Percentiles rank a stretch among this genome's conserved stretches.
Conservation (phyloP, 2,113 vertebrate genomes). For the Motacilla tschutschensis region DNA sequence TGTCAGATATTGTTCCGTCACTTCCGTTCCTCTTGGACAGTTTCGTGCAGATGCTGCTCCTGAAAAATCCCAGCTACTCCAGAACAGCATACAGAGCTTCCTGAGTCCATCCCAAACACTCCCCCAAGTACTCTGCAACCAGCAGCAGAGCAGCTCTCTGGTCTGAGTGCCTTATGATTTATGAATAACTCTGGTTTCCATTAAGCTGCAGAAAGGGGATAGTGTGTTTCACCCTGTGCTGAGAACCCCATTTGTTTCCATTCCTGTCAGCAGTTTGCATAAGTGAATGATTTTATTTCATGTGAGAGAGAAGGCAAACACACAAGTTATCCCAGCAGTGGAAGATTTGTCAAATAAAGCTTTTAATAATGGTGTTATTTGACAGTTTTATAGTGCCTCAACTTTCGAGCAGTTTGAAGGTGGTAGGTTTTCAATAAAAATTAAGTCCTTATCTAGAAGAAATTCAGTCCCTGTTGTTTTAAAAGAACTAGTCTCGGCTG, state of each 20-base stretch:
- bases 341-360: slow-evolving; percentile 79
- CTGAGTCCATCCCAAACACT: neutral
- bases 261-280: slow-evolving; percentile 78
- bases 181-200: slow-evolving; percentile 52
- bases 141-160: neutral
- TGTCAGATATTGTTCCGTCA: neutral
- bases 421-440: slow-evolving; percentile 82
- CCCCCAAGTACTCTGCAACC: neutral
- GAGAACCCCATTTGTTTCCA: slow-evolving; percentile 73
- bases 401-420: slow-evolving; percentile 73
- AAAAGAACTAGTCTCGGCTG: slow-evolving; percentile 71
- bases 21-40: neutral
- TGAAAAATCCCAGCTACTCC: neutral
- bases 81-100: neutral
- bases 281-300: slow-evolving; percentile 79
- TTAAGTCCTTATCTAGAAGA: slow-evolving; percentile 77
- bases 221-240: slow-evolving; percentile 55
- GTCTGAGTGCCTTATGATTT: slow-evolving; percentile 52
- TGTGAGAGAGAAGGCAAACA: slow-evolving; percentile 68
- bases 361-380: slow-evolving; percentile 79
- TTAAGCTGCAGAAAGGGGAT: slow-evolving; percentile 61
- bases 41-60: neutral
- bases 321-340: slow-evolving; percentile 71
- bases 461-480: slow-evolving; percentile 74
- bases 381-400: slow-evolving; percentile 79